Base-by-base conservation (phyloP, 2,797 vertebrate species). In the Ficedula albicollis region DNA sequence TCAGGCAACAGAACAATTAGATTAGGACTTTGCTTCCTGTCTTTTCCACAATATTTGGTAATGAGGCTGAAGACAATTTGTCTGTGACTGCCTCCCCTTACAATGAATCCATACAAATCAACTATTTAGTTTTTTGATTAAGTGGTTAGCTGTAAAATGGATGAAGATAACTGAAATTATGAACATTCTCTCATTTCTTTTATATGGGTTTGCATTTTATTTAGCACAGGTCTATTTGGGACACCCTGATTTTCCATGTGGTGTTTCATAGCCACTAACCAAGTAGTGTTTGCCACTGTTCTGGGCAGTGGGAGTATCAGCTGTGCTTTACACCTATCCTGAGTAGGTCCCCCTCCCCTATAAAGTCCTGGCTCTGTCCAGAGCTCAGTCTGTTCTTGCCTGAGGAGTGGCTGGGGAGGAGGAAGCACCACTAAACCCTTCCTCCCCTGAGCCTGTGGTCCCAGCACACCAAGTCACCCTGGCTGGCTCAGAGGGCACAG, bases 1-100 rank as follows among this genome's bases (percentile, higher is more conserved):
- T 97, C 83, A 96, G 78, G 38, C 51, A 87, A 64, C 73, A 97
- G 87, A 84, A 83, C 91, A 97, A 97, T 93, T 93, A 56, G 7
- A 69, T 94, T 95, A 92, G 79, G 70, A 93, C 82, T 92, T 66
- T 80, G 51, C 87, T 97, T 98, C 97, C 97, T 97, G 93, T 88
- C 52, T 92, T 69, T 87, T 96, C 72, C 66, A 76, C 29, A 92
- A 82, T 51, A 89, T 90, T 96, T 87, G n/a, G 62, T 41, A 83
- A 89, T 74, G 77, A 89, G 89, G 85, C 96, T 96, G 93, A 92
- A 88, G 79, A 83, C 55, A 92, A 85, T 96, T 96, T 95, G 63
- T 96, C 83, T 97, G 91, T 95, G 87, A 58, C 36, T 81, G 23
- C 39, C 39, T 92, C 26, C 10, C 20, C 26, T 90, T 78, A 48